Evolutionary conservation across 2,888 invertebrate genomes (phyloP).

Genomic region (Spicauda simplicius): DNA sequence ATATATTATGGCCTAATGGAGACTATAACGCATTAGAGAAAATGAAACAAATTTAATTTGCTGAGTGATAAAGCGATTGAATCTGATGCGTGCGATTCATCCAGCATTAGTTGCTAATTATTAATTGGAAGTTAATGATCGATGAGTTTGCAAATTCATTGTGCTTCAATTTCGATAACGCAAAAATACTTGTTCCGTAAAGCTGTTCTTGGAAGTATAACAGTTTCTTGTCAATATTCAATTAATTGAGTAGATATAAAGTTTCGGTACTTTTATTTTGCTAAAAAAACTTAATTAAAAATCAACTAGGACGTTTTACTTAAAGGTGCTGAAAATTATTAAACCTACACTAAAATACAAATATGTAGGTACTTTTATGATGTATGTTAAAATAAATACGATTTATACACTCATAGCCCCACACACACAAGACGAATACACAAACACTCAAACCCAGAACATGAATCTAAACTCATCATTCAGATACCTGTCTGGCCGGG

Average conservation of each 20-base stretch:
- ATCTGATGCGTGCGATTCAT: constrained; percentile 17
- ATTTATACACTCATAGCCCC: too few relatives aligned
- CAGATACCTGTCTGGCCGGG: too few relatives aligned
- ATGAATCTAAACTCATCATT: too few relatives aligned
- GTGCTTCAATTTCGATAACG: constrained; percentile 6
- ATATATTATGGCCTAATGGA: neutral
- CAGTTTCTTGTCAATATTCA: neutral
- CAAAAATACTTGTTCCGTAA: constrained; percentile 29
- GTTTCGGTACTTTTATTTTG: too few relatives aligned
- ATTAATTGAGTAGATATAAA: neutral
- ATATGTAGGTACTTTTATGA: too few relatives aligned
- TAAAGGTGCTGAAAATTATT: too few relatives aligned
- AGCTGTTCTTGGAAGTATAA: constrained; percentile 6
- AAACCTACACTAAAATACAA: too few relatives aligned
- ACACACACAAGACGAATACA: too few relatives aligned
- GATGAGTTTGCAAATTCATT: constrained; percentile 21
- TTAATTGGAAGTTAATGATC: constrained; percentile 28
- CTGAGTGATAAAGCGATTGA: constrained; percentile 15
- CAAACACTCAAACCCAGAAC: too few relatives aligned
- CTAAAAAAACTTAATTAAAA: too few relatives aligned
- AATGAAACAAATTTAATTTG: constrained; percentile 19
- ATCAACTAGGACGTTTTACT: too few relatives aligned
- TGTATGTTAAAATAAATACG: too few relatives aligned
- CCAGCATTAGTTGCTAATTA: constrained; percentile 25
- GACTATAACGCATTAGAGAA: constrained; percentile 6